Conservation (phyloP, 2,797 vertebrate genomes). For the Pipistrellus kuhlii region DNA sequence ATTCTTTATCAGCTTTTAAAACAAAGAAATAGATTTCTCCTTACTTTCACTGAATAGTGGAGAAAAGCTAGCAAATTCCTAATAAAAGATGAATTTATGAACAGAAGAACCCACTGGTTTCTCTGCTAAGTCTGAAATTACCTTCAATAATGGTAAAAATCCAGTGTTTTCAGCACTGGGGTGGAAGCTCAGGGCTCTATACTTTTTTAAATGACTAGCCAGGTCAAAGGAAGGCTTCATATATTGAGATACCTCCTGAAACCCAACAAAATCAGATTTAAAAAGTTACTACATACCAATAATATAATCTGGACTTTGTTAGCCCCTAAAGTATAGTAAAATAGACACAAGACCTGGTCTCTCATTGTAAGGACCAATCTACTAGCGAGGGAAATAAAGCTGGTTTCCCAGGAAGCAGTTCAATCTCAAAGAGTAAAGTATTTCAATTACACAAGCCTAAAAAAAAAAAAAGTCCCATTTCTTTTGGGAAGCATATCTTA, state of each 20-base stretch:
- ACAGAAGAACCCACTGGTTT: background rate
- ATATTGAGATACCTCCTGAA: background rate
- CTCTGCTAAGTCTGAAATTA: background rate
- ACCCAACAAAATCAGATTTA: slow-evolving; percentile 8
- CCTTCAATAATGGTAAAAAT: background rate
- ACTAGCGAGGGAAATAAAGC: background rate
- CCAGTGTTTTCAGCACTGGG: background rate
- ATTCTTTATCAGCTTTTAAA: slow-evolving; percentile 9
- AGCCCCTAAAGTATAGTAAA: background rate
- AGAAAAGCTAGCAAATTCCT: background rate
- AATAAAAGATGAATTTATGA: background rate
- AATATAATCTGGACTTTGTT: background rate
- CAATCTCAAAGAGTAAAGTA: background rate
- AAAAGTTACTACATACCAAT: background rate
- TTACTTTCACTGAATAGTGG: background rate
- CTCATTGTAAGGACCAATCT: background rate
- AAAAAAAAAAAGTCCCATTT: background rate
- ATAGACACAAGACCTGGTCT: background rate
- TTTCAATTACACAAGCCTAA: background rate
- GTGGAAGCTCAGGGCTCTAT: background rate
- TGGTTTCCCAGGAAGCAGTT: slow-evolving; percentile 3
- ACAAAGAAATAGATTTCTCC: background rate
- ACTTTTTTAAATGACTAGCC: background rate
- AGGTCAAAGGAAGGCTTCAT: background rate
- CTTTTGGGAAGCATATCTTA: background rate